phyloP scores from a whole-genome alignment of 2,113 vertebrate genomes.

The Martes martes region DNA sequence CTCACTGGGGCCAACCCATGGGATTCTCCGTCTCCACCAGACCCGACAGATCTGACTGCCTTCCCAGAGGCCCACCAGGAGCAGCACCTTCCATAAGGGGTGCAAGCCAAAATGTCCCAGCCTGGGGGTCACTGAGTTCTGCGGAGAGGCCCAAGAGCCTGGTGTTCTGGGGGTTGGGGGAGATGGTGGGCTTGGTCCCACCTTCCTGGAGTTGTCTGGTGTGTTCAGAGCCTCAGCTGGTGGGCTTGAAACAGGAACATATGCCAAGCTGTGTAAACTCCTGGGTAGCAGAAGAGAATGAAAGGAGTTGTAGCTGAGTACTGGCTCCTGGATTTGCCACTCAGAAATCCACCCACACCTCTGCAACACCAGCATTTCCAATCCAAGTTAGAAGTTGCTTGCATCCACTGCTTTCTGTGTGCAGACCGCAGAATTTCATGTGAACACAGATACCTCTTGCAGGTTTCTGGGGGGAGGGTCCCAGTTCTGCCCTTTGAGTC shows the following conservation, averaged over 20 bases:
- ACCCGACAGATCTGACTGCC: neutral
- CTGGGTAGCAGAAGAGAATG: too few species aligned
- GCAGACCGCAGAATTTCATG: accelerated
- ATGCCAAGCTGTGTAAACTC: neutral
- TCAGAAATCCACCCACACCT: neutral
- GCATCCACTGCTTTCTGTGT: neutral
- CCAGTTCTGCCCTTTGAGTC: neutral
- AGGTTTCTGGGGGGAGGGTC: neutral
- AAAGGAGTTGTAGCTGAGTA: neutral
- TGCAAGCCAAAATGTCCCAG: too few species aligned
- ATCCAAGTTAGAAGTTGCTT: neutral
- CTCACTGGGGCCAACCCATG: accelerated
- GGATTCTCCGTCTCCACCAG: neutral
- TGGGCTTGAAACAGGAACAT: neutral
- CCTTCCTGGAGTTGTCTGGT: neutral
- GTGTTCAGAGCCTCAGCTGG: neutral
- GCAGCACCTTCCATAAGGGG: neutral
- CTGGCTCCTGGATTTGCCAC: neutral
- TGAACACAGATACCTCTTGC: neutral
- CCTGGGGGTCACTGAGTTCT: too few species aligned
- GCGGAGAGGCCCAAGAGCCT: too few species aligned
- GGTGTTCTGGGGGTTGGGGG: neutral
- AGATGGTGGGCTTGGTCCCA: too few species aligned
- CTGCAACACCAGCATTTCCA: neutral
- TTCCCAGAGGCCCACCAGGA: neutral